These are phyloP conservation scores for Lepisosteus oculatus DNA, from an alignment of 2,113 vertebrate genomes.

Conservation along the genomic window DNA sequence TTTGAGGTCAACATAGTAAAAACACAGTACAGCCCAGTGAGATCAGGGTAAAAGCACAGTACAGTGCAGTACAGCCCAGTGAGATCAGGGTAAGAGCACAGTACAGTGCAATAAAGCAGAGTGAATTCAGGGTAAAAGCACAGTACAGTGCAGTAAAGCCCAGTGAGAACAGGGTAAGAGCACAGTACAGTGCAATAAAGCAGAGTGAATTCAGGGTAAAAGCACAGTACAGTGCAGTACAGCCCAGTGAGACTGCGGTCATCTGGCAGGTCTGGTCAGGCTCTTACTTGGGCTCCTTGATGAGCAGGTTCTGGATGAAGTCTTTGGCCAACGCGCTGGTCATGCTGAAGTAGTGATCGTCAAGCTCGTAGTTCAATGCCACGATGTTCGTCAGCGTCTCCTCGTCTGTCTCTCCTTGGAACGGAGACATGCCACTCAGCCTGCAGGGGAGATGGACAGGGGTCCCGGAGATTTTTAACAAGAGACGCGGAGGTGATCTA, in stretches of 20 bases:
- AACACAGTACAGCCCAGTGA: neutral
- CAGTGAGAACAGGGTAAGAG: too few species aligned
- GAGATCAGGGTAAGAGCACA: neutral
- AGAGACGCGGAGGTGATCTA: too few species aligned
- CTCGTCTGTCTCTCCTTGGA: conserved; percentile 69
- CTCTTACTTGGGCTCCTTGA: conserved; percentile 63
- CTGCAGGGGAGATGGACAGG: conserved; percentile 41
- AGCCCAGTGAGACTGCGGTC: too few species aligned
- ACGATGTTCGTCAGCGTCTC: conserved; percentile 68
- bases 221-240: too few species aligned
- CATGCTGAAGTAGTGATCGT: conserved; percentile 57
- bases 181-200: too few species aligned
- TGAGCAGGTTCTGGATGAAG: conserved; percentile 70
- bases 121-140: too few species aligned
- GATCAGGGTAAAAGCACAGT: neutral
- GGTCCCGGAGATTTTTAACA: neutral
- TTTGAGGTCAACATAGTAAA: too few species aligned
- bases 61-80: neutral
- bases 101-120: too few species aligned
- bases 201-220: too few species aligned
- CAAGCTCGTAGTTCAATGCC: conserved; percentile 61
- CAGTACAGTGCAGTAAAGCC: too few species aligned
- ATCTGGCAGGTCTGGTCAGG: too few species aligned
- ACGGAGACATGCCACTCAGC: conserved; percentile 79
- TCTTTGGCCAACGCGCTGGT: conserved; percentile 71